Evolutionary conservation across 1,140 invertebrate species (phyloP), one percentile per base, ranked within the genome.

Genomic region (Psilanteris sp.): DNA sequence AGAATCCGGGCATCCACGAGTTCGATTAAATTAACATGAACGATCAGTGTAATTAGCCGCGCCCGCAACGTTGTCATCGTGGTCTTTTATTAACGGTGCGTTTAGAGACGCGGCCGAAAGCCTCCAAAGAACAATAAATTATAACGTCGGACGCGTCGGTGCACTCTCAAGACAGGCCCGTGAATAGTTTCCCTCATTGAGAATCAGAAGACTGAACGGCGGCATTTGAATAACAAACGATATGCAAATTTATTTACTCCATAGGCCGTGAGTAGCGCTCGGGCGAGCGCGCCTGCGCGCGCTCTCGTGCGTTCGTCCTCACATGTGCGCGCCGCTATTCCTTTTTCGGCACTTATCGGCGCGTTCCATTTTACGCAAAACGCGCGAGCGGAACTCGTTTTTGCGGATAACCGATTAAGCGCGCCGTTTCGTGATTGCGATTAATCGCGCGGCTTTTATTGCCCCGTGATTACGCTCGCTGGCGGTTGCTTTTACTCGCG

Each of bases 191-290:
- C 78, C 31, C 79, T 85, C 77, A 83, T 82, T 82, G 71, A 79
- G 79, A 82, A 79, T 80, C 78, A 75, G 59, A 83, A 82, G 79
- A 78, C 79, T 81, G 75, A 82, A 83, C 81, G 78, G 76, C 75
- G 41, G 61, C 55, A 88, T 87, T 87, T 87, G 84, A 87, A 86
- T 87, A 87, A 85, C 83, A 87, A 87, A 87, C 84, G 82, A 83
- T 79, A 87, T 87, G 84, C 74, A 86, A 87, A 88, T 88, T 83
- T 79, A 72, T 70, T 79, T 75, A 72, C 67, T 72, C 67, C 50
- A 43, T 64, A 72, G 74, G 74, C 74, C 62, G 74, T 71, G 62
- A 72, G 74, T 57, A 57, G 67, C 32, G 54, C 52, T 66, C 22
- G 37, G 61, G 74, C 10, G 73, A 52, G 44, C 44, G 50, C 73